A percentile compares a stretch with the other conserved stretches of the same genome.
phyloP scores from a whole-genome alignment of 2,113 vertebrate genomes.

The Sphaerodactylus townsendi region DNA sequence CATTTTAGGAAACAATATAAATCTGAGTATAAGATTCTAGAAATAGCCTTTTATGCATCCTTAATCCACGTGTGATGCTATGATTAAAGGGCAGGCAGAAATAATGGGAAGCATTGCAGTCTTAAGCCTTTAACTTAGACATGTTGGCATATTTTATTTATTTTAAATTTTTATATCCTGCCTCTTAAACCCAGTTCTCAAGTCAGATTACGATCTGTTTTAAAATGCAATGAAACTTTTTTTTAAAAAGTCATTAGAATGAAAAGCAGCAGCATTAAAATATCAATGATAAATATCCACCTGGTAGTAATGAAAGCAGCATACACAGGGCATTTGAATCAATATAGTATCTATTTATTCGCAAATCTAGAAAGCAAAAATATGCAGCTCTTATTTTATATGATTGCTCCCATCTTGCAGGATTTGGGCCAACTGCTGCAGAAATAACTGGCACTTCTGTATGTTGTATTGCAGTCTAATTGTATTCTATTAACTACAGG shows the following conservation, averaged over 20 bases:
- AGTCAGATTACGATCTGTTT: no score
- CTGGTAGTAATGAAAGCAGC: no score
- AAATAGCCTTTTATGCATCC: background rate
- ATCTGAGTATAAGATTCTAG: background rate
- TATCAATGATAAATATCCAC: no score
- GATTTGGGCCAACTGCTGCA: background rate
- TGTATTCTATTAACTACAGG: background rate
- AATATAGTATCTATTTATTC: no score
- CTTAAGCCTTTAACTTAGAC: background rate
- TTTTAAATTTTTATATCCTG: background rate
- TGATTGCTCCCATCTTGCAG: background rate
- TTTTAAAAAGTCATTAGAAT: no score
- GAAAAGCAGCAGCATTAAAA: no score
- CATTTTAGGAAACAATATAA: background rate
- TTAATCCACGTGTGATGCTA: fast-evolving
- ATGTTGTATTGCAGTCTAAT: background rate
- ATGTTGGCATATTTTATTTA: fast-evolving
- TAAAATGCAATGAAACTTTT: no score
- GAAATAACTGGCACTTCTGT: background rate
- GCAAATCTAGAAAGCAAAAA: background rate
- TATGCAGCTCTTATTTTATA: background rate
- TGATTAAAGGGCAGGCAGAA: background rate
- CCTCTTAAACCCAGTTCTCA: no score
- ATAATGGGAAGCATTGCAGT: background rate
- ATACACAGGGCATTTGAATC: no score